These are phyloP conservation scores for Eupithecia vulgata DNA, from an alignment of 2,888 invertebrate genomes.

Conservation along the genomic window DNA sequence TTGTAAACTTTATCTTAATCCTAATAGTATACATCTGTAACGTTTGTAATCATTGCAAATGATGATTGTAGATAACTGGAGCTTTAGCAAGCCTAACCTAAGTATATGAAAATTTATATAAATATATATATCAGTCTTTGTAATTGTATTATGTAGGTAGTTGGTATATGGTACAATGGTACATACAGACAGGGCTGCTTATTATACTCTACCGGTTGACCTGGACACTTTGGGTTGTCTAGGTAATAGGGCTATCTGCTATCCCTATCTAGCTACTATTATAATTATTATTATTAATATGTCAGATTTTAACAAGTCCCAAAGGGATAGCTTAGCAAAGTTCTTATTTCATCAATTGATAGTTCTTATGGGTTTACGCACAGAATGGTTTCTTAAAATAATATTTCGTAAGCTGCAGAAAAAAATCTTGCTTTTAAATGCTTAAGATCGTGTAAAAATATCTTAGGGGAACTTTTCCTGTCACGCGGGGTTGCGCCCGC, in stretches of 20 bases:
- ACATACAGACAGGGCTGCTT: background rate
- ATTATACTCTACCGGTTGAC: background rate
- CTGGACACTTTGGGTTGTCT: background rate
- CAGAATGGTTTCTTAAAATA: background rate
- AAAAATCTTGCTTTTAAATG: background rate
- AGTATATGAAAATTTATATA: background rate
- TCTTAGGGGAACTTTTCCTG: background rate
- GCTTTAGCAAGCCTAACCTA: slow-evolving; percentile 9
- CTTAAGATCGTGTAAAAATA: background rate
- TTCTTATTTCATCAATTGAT: background rate
- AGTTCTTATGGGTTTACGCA: background rate
- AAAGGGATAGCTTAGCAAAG: background rate
- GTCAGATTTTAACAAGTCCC: background rate
- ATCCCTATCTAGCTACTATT: background rate
- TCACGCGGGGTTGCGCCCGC: too few relatives aligned
- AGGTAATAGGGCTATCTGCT: background rate
- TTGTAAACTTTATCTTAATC: slow-evolving; percentile 34
- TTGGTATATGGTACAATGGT: background rate
- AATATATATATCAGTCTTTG: background rate
- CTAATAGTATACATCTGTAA: slow-evolving; percentile 18
- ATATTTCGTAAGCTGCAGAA: background rate
- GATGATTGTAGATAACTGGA: slow-evolving; percentile 31
- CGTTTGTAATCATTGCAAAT: slow-evolving; percentile 38
- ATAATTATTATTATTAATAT: background rate
- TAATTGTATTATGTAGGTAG: background rate